Conservation (phyloP, 2,113 vertebrate species). For the Felis chaus region DNA sequence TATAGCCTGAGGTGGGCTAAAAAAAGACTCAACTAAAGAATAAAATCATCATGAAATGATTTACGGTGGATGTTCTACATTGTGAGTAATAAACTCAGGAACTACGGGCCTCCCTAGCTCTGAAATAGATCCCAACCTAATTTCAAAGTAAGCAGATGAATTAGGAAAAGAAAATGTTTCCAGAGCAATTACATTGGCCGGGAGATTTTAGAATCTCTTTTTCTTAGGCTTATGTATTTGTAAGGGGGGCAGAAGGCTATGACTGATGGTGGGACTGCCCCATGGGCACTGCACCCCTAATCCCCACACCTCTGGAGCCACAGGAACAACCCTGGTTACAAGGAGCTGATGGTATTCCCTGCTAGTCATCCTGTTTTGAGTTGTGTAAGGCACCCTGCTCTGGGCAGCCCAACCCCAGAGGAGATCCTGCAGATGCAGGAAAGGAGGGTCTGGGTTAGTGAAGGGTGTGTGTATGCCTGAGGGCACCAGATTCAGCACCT, state of each 20-base stretch:
- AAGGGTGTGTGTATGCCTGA: neutral
- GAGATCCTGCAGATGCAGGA: neutral
- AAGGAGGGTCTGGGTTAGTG: neutral
- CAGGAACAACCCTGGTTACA: neutral
- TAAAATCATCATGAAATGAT: neutral
- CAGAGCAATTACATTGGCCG: neutral
- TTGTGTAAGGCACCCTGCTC: neutral
- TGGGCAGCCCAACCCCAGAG: neutral
- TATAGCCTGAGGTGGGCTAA: neutral
- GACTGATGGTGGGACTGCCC: neutral
- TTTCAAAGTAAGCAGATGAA: neutral
- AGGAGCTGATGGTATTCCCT: neutral
- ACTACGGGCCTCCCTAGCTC: neutral
- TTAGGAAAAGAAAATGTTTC: neutral
- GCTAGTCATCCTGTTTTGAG: neutral
- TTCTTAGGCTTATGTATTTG: neutral
- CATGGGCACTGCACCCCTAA: neutral
- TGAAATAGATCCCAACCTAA: neutral
- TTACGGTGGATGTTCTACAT: neutral
- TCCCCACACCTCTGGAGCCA: neutral
- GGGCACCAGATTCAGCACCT: neutral
- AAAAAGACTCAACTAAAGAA: neutral
- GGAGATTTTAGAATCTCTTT: neutral
- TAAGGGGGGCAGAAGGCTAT: constrained; percentile 15
- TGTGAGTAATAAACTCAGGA: neutral